These are phyloP conservation scores for Enteromius unitaeniatus DNA, from an alignment of 2,797 vertebrate genomes.

Conservation along the genomic window DNA sequence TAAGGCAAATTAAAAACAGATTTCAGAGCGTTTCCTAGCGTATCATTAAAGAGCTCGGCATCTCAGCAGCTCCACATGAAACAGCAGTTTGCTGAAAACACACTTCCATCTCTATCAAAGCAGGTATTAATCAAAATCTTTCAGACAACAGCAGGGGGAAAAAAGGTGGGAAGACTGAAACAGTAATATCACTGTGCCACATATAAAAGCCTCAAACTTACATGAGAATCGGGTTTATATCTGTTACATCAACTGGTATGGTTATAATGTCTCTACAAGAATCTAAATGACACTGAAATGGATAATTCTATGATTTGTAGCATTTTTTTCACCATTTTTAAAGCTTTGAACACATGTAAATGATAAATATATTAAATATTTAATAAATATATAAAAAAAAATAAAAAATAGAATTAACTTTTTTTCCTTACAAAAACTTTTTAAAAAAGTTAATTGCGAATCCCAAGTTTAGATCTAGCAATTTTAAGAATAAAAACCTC, in stretches of 20 bases:
- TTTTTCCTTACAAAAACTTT: too few relatives aligned
- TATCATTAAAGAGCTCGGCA: slow-evolving; percentile 60
- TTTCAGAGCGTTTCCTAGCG: slow-evolving; percentile 61
- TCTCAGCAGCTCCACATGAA: slow-evolving; percentile 51
- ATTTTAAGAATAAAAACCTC: neutral
- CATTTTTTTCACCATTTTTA: neutral
- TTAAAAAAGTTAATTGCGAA: too few relatives aligned
- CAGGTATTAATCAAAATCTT: slow-evolving; percentile 21
- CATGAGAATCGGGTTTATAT: neutral
- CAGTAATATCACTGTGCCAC: neutral
- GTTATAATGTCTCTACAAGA: neutral
- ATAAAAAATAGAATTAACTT: too few relatives aligned
- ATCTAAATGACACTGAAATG: neutral
- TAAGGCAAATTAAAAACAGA: slow-evolving; percentile 76
- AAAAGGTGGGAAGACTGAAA: slow-evolving; percentile 3
- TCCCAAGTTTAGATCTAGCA: neutral
- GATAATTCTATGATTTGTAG: neutral
- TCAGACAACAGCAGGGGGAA: neutral
- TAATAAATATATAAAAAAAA: too few relatives aligned
- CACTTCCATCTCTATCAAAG: slow-evolving; percentile 23
- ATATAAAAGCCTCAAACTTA: neutral
- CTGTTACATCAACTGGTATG: neutral
- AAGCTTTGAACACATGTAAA: neutral
- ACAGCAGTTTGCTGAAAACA: neutral
- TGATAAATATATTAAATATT: too few relatives aligned